phyloP scores from a whole-genome alignment of 2,113 vertebrate species.

The Pygoscelis adeliae region DNA sequence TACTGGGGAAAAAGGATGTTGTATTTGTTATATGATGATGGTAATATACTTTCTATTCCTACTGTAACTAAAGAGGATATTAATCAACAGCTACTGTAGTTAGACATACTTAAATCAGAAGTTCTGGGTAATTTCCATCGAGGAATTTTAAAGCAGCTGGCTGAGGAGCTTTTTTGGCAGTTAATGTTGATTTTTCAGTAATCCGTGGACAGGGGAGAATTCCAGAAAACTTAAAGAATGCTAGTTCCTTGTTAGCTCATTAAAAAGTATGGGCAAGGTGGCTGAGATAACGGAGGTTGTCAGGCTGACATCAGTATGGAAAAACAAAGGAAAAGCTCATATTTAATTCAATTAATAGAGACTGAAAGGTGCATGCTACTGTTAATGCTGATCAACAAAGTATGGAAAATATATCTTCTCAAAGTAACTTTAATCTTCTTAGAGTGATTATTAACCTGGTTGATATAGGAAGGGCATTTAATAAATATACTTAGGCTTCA shows the following conservation, averaged over 20 bases:
- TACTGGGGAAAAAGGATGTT: background rate
- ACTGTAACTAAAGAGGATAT: slow-evolving; percentile 62
- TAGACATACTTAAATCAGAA: slow-evolving; percentile 61
- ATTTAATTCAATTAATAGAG: background rate
- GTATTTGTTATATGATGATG: slow-evolving; percentile 16
- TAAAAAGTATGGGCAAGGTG: background rate
- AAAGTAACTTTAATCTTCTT: background rate
- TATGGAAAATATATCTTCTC: background rate
- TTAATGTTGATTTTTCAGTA: slow-evolving; percentile 6
- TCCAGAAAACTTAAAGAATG: background rate
- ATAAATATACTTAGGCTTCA: background rate
- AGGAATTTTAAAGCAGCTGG: slow-evolving; percentile 49
- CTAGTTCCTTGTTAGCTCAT: background rate
- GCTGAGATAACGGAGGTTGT: background rate
- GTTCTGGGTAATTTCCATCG: slow-evolving; percentile 62
- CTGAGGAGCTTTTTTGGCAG: slow-evolving; percentile 7
- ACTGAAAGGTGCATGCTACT: background rate
- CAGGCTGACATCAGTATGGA: background rate
- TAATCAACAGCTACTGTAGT: slow-evolving; percentile 60
- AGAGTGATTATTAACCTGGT: background rate
- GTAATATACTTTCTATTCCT: slow-evolving; percentile 42
- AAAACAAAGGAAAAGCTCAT: background rate
- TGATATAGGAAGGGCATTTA: background rate
- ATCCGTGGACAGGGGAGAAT: background rate
- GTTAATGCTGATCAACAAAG: background rate